phyloP scores from a whole-genome alignment of 2,888 invertebrate genomes.

The Pachliopta kotzebuea region DNA sequence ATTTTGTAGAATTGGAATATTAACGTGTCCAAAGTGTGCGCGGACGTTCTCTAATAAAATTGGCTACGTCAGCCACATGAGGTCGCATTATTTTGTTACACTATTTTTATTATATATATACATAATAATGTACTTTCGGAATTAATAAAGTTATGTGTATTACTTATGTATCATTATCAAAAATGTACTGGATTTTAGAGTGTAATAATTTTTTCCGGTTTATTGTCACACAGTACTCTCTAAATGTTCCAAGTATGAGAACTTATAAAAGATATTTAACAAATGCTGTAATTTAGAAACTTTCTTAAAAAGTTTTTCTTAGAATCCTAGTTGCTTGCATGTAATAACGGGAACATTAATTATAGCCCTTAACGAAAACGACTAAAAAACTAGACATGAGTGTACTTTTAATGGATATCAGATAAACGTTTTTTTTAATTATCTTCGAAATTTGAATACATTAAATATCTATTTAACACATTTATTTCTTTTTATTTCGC shows the following conservation, averaged over 20 bases:
- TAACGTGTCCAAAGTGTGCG: too few species aligned
- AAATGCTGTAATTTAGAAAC: background rate
- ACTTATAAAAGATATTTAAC: background rate
- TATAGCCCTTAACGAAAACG: conserved; percentile 32
- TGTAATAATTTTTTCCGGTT: background rate
- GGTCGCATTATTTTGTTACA: too few species aligned
- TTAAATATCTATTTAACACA: too few species aligned
- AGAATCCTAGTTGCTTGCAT: conserved; percentile 20
- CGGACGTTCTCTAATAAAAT: too few species aligned
- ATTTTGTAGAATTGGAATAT: too few species aligned
- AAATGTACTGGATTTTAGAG: background rate
- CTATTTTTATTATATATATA: too few species aligned
- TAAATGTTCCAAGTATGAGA: background rate
- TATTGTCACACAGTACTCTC: background rate
- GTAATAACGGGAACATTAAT: conserved; percentile 30
- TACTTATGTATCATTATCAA: background rate
- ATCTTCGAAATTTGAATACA: too few species aligned
- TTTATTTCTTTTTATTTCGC: background rate
- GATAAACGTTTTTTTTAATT: too few species aligned
- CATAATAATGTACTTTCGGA: too few species aligned
- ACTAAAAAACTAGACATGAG: conserved; percentile 28
- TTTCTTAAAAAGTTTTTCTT: conserved; percentile 24
- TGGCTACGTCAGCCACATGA: too few species aligned
- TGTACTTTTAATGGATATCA: background rate
- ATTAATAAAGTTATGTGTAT: too few species aligned